Base-by-base conservation (phyloP, 2,113 vertebrate genomes). In the Psephotus haematonotus region DNA sequence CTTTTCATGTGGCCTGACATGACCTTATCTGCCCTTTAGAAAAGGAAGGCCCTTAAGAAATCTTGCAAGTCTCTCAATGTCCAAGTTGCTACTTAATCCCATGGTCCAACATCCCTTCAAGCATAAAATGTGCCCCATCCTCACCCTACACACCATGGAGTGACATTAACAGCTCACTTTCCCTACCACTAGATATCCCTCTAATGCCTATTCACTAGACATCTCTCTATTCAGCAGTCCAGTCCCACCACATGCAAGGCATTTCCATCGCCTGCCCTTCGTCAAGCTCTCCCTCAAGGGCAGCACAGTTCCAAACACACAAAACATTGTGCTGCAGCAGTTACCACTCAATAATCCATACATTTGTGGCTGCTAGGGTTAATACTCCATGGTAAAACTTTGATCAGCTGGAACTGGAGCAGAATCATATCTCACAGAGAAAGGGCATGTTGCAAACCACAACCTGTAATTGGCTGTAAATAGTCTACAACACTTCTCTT, bases 401-500 rank as follows among this genome's bases (percentile, higher is more conserved):
- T 75, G 72, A 79, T 81, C 37, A 46, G 77, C 52, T 92, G 44
- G 37, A 85, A 53, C 59, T 62, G 29, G 35, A 93, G 74, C 25
- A 93, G 74, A 91, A 74, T 80, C 65, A 10, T 78, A 63, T 28
- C 92, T 93, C 53, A 49, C n/a, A 70, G 78, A 76, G 81, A 93
- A 96, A 87, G 49, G 70, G 18, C 37, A 39, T 31, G 27, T 69
- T 89, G 70, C 31, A 87, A 82, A 72, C 84, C 69, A 77, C 41
- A 31, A 33, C 91, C 95, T 93, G 83, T 80, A 95, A 91, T 33
- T 94, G 86, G 46, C 92, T 87, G 74, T 43, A 95, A 93, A 92
- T 92, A 96, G 86, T 44, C 81, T 87, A 95, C 86, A 92, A 89
- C 84, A 46, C 63, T 87, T 89, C 41, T 72, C 49, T 96, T 94